Base-by-base conservation (phyloP, 1,140 invertebrate species). In the Sinella curviseta region DNA sequence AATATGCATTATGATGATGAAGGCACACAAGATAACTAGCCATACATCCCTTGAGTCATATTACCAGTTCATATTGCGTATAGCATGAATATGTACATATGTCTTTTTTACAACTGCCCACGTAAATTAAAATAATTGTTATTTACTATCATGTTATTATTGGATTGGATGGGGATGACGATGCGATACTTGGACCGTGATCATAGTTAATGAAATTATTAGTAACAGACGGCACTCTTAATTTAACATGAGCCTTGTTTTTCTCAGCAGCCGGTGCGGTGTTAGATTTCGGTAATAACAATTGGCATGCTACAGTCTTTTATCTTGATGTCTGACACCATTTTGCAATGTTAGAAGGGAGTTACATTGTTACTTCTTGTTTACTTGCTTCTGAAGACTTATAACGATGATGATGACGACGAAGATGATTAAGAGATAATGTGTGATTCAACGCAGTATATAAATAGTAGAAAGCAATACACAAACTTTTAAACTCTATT, bases 281-380 rank as follows among this genome's bases (percentile, higher is more conserved):
- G 55, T 60, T 60, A 60, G 55, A 60, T 60, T 60, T 60, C 55
- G 3, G 55, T 60, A 60, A 60, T 60, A 24, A 60, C 55, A 24
- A 60, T 24, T 60, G 55, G 55, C 55, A 60, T 60, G 55, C 8
- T 60, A 24, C 55, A 60, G 24, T 60, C 24, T 24, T 60, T 60
- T 60, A 60, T 60, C 55, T 60, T 60, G 55, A 60, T 60, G 55
- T 60, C 3, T 60, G 55, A 60, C 55, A 60, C 55, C 55, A 60
- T 60, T 60, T 60, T 60, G 55, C 55, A 60, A 60, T 60, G 55
- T 60, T 60, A 60, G 55, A 60, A 60, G 55, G 55, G 55, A 60
- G 55, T 60, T 48, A 48, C 39, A 48, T 48, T 48, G 39, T 48
- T 17, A 48, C 4, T n/a, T n/a, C n/a, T n/a, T n/a, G n/a, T n/a